Percentiles rank a stretch among this genome's conserved stretches.
These are phyloP conservation scores for Dasypogon diadema DNA, from an alignment of 2,888 invertebrate genomes.

Conservation along the genomic window DNA sequence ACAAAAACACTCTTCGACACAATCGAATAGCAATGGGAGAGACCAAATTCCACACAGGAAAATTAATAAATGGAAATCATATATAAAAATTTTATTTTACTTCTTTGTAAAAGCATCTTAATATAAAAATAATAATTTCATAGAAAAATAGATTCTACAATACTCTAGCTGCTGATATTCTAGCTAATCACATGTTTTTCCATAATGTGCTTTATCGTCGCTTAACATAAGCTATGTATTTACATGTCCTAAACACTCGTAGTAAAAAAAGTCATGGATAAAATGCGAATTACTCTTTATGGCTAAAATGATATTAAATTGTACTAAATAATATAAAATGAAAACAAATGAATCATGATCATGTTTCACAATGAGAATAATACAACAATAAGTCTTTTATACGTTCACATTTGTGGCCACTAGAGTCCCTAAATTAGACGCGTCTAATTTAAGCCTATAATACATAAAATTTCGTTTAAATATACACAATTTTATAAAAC, in stretches of 20 bases:
- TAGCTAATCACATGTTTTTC: slow-evolving; percentile 30
- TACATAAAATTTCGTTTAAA: slow-evolving; percentile 12
- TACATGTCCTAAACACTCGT: slow-evolving; percentile 10
- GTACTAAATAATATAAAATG: not conserved
- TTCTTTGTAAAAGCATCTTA: slow-evolving; percentile 41
- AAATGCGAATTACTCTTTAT: slow-evolving; percentile 1
- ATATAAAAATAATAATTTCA: slow-evolving; percentile 34
- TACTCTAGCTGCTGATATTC: slow-evolving; percentile 29
- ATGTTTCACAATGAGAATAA: slow-evolving; percentile 23
- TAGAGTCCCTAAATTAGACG: not conserved
- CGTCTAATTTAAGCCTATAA: slow-evolving; percentile 3
- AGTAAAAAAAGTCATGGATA: not conserved
- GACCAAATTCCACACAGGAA: too few species aligned
- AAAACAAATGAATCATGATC: not conserved
- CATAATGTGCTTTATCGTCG: slow-evolving; percentile 2
- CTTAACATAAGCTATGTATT: slow-evolving; percentile 38
- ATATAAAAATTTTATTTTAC: slow-evolving; percentile 14
- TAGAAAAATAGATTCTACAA: slow-evolving; percentile 34
- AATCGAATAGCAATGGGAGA: too few species aligned
- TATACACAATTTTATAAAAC: slow-evolving; percentile 31
- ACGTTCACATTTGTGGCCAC: slow-evolving; percentile 35
- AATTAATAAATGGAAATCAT: too few species aligned
- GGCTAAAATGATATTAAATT: slow-evolving; percentile 5
- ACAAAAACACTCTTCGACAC: too few species aligned
- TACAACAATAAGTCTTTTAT: slow-evolving; percentile 49